Conservation (phyloP, 1,140 invertebrate genomes). For the Zaprionus lachaisei region DNA sequence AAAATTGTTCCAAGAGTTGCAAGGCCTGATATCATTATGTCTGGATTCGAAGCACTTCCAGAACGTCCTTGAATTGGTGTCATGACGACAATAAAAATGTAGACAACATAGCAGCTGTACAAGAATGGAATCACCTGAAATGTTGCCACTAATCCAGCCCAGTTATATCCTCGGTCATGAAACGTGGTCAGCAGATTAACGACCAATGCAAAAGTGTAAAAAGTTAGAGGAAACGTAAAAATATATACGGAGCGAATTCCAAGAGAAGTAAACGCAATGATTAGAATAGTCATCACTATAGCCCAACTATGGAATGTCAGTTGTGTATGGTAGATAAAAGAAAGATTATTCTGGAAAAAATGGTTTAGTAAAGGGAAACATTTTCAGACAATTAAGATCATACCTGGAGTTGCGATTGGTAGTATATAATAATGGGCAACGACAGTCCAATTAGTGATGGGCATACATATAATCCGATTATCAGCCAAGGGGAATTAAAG, state of each 20-base stretch:
- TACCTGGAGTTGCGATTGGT: background rate
- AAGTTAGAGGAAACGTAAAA: constrained; percentile 46
- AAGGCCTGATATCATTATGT: constrained; percentile 85
- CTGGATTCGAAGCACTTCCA: constrained; percentile 87
- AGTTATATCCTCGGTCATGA: constrained; percentile 85
- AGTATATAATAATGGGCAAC: constrained; percentile 35
- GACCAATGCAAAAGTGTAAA: constrained; percentile 43
- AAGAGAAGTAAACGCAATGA: constrained; percentile 18
- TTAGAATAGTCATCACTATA: constrained; percentile 34
- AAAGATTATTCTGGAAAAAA: constrained; percentile 41
- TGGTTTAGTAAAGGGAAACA: background rate
- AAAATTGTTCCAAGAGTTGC: constrained; percentile 81
- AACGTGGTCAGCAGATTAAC: constrained; percentile 52
- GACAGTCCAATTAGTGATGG: constrained; percentile 84
- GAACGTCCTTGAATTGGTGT: constrained; percentile 88
- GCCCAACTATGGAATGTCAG: constrained; percentile 49
- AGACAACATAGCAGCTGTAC: constrained; percentile 86
- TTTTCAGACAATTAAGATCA: background rate
- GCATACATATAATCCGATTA: constrained; percentile 86
- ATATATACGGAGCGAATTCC: constrained; percentile 55
- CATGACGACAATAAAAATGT: constrained; percentile 88
- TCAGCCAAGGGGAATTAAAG: constrained; percentile 88
- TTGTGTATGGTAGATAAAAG: constrained; percentile 37
- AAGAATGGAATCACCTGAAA: constrained; percentile 77
- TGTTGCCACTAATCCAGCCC: constrained; percentile 86